phyloP scores from a whole-genome alignment of 2,888 invertebrate species.

The Acleris laterana region DNA sequence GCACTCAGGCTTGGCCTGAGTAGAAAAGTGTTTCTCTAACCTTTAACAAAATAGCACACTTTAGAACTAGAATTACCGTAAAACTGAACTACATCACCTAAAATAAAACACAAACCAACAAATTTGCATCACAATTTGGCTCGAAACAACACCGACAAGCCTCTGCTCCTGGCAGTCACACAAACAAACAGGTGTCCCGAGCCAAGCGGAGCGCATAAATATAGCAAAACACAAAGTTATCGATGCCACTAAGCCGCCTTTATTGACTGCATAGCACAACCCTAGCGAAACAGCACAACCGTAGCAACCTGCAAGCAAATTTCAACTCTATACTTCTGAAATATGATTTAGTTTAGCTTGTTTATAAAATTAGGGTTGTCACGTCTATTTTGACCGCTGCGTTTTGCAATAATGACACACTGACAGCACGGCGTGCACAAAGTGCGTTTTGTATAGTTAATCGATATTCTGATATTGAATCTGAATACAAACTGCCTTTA shows the following conservation, averaged over 20 bases:
- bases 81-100: not conserved
- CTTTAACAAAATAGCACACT: not conserved
- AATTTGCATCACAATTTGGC: constrained; percentile 29
- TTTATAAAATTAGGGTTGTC: constrained; percentile 43
- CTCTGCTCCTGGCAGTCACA: constrained; percentile 44
- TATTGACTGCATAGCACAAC: constrained; percentile 70
- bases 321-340: constrained; percentile 42
- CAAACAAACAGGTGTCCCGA: constrained; percentile 64
- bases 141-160: constrained; percentile 43
- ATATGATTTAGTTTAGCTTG: constrained; percentile 46
- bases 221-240: constrained; percentile 79
- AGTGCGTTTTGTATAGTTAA: constrained; percentile 69
- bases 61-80: not conserved
- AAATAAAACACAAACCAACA: not conserved
- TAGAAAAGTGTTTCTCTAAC: too few species aligned
- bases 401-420: constrained; percentile 72
- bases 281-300: constrained; percentile 59
- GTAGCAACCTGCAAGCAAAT: constrained; percentile 38
- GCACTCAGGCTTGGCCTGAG: too few species aligned
- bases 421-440: constrained; percentile 65
- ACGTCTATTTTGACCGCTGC: constrained; percentile 55
- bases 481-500: constrained; percentile 63
- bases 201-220: constrained; percentile 76
- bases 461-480: constrained; percentile 60
- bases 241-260: constrained; percentile 78